These are phyloP conservation scores for Euleptes europaea DNA, from an alignment of 2,113 vertebrate species.

Conservation along the genomic window DNA sequence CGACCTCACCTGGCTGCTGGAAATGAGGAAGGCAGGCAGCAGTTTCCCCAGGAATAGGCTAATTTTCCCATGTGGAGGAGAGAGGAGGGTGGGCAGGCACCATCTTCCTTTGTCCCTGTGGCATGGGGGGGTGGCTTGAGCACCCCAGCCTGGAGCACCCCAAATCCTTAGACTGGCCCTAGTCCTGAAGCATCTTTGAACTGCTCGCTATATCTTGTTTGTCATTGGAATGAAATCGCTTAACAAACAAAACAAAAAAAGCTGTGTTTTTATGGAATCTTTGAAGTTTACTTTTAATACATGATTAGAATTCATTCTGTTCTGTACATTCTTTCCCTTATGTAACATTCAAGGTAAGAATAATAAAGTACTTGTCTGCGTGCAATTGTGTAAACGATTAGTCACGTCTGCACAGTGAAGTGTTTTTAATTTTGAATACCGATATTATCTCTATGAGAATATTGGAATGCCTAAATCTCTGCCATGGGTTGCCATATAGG, in stretches of 20 bases:
- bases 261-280: not conserved
- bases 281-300: not conserved
- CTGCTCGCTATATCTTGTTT: not conserved
- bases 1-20: too few species aligned
- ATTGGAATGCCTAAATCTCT: slow-evolving; percentile 10
- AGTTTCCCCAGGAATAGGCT: too few species aligned
- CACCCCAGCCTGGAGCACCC: too few species aligned
- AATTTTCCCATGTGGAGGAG: too few species aligned
- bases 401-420: not conserved
- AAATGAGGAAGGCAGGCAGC: too few species aligned
- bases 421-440: slow-evolving; percentile 11
- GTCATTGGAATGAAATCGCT: not conserved
- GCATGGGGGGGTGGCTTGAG: too few species aligned
- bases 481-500: not conserved
- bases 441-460: not conserved
- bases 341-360: not conserved
- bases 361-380: not conserved
- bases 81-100: too few species aligned
- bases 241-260: not conserved
- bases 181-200: not conserved
- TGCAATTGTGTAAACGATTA: not conserved
- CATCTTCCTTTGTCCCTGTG: too few species aligned
- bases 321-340: not conserved
- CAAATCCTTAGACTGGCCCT: too few species aligned
- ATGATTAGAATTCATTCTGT: not conserved